These are phyloP conservation scores for Keiferia lycopersicella DNA, from an alignment of 2,888 invertebrate genomes.

Conservation along the genomic window DNA sequence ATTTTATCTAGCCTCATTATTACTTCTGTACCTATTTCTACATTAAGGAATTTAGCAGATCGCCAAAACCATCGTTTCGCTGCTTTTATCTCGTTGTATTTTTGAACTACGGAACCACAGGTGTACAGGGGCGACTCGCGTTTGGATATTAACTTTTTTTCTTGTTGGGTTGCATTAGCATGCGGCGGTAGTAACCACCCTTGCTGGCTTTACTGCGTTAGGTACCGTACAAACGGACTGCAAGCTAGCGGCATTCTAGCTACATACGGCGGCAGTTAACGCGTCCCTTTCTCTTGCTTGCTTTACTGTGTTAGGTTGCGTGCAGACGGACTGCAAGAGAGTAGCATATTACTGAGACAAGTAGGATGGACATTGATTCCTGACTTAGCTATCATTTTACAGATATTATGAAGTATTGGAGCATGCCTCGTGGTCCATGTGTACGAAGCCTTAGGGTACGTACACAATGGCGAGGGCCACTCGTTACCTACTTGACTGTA, in stretches of 20 bases:
- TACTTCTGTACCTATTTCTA: too few relatives aligned
- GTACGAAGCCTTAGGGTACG: constrained; percentile 12
- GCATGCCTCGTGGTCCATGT: neutral
- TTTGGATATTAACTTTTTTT: neutral
- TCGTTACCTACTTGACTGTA: constrained; percentile 80
- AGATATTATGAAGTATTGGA: too few relatives aligned
- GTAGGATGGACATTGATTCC: too few relatives aligned
- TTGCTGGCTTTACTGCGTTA: neutral
- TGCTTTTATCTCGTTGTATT: neutral
- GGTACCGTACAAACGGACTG: neutral
- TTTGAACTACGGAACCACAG: neutral
- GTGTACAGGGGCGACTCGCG: neutral
- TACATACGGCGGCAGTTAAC: constrained; percentile 56
- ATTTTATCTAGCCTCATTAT: too few relatives aligned
- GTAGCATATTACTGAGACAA: too few relatives aligned
- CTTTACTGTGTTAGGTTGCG: neutral
- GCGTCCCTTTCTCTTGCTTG: constrained; percentile 51
- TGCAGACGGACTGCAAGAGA: neutral
- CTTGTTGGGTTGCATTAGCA: constrained; percentile 19
- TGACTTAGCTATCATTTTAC: too few relatives aligned
- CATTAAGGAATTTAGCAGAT: too few relatives aligned
- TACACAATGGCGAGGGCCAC: constrained; percentile 68
- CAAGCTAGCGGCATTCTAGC: neutral
- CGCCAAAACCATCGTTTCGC: too few relatives aligned
- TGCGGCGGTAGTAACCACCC: constrained; percentile 58